Evolutionary conservation across 2,888 invertebrate genomes (phyloP).

Genomic region (Trachelus iudaicus): DNA sequence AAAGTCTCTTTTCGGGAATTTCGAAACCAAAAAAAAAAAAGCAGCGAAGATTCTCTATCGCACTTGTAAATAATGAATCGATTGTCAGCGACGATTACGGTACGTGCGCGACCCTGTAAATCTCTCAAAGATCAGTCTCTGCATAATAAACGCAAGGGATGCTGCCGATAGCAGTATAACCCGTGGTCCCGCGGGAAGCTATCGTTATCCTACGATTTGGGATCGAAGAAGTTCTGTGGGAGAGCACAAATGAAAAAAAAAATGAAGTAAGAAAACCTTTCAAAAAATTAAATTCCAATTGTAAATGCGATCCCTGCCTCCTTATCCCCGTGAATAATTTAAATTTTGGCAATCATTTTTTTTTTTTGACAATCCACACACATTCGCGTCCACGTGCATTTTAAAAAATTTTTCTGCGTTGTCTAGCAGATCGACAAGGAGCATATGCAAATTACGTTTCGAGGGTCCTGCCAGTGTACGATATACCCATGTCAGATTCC

Average conservation of each 20-base stretch:
- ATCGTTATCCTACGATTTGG: background rate
- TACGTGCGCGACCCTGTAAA: conserved; percentile 20
- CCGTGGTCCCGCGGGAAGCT: background rate
- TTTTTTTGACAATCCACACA: background rate
- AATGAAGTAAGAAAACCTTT: background rate
- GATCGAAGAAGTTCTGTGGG: background rate
- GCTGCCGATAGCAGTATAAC: background rate
- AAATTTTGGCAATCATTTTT: background rate
- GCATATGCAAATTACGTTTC: background rate
- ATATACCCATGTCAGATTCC: background rate
- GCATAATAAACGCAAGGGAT: conserved; percentile 12
- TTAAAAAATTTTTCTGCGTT: background rate
- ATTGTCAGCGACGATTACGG: conserved; percentile 22
- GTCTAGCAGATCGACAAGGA: background rate
- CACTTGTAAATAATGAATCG: conserved; percentile 20
- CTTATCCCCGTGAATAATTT: background rate
- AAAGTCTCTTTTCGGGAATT: background rate
- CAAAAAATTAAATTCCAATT: background rate
- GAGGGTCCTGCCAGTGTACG: background rate
- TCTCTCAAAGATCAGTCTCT: conserved; percentile 16
- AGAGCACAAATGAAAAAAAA: background rate
- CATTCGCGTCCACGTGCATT: background rate
- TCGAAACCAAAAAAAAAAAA: background rate
- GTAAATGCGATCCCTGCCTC: background rate
- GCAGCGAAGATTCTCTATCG: background rate